These are phyloP conservation scores for Athene cunicularia DNA, from an alignment of 2,113 vertebrate genomes.

Conservation along the genomic window DNA sequence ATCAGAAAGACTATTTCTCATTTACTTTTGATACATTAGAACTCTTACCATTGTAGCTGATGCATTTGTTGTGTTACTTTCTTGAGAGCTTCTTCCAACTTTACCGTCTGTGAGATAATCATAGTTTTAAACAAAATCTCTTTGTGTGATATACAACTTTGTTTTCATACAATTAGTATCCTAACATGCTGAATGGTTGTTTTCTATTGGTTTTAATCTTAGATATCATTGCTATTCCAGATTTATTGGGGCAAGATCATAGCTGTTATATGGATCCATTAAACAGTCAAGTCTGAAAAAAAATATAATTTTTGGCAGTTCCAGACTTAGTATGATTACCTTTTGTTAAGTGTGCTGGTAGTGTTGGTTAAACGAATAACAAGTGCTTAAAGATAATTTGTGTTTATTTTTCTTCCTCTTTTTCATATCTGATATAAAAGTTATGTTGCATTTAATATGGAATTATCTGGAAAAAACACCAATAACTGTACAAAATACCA, in stretches of 20 bases:
- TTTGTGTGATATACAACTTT: background rate
- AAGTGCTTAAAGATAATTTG: background rate
- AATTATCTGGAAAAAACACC: background rate
- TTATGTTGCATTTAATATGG: background rate
- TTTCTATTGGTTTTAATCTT: background rate
- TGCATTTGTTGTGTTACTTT: conserved; percentile 81
- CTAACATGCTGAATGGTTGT: background rate
- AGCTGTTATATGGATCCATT: background rate
- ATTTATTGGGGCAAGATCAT: background rate
- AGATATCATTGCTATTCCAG: background rate
- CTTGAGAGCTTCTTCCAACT: conserved; percentile 81
- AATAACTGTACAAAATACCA: background rate
- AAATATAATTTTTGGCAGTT: background rate
- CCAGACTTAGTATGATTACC: background rate
- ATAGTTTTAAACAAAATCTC: background rate
- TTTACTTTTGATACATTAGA: background rate
- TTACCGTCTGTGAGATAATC: conserved; percentile 74
- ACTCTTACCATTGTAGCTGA: conserved; percentile 80
- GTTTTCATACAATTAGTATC: background rate
- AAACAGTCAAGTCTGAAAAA: background rate
- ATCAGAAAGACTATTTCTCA: background rate
- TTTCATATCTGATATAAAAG: background rate
- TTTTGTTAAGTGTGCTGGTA: background rate
- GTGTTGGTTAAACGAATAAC: background rate
- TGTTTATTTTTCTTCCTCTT: background rate